phyloP scores from a whole-genome alignment of 2,113 vertebrate genomes.

The Nesogale talazaci region DNA sequence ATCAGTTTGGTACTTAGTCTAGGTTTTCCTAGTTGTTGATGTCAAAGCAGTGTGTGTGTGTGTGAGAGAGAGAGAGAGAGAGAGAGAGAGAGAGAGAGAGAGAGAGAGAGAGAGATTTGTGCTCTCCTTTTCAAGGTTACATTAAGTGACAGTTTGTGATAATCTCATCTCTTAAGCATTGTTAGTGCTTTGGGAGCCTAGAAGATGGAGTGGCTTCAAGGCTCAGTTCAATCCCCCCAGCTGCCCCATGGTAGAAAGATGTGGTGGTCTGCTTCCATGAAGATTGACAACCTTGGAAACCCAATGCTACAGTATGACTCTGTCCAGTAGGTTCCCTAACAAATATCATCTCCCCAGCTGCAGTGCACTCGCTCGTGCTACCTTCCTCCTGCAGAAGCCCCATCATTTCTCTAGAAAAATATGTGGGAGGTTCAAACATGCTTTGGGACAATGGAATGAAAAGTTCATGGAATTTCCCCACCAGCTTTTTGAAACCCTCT shows the following conservation, averaged over 20 bases:
- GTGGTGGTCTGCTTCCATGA: too few species aligned
- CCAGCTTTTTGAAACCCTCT: too few species aligned
- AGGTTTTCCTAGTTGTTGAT: not conserved
- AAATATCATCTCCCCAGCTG: too few species aligned
- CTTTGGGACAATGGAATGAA: not conserved
- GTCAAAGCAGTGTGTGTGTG: not conserved
- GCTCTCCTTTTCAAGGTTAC: not conserved
- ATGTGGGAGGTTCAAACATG: not conserved
- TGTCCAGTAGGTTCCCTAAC: too few species aligned
- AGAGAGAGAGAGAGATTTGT: not conserved
- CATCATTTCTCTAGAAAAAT: conserved; percentile 11
- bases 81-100: too few species aligned
- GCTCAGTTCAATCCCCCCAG: too few species aligned
- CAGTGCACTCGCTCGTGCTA: not conserved
- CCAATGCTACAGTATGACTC: too few species aligned
- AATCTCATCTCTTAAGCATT: not conserved
- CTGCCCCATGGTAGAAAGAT: too few species aligned
- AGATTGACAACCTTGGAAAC: too few species aligned
- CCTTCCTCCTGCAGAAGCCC: not conserved
- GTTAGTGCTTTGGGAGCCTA: too few species aligned
- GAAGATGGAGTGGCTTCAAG: too few species aligned
- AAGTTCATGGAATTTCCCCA: too few species aligned
- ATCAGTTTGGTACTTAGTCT: not conserved
- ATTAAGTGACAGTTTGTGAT: not conserved
- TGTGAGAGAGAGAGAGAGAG: not conserved